Conservation (phyloP, 2,113 vertebrate genomes). For the Mesoclemmys tuberculata region DNA sequence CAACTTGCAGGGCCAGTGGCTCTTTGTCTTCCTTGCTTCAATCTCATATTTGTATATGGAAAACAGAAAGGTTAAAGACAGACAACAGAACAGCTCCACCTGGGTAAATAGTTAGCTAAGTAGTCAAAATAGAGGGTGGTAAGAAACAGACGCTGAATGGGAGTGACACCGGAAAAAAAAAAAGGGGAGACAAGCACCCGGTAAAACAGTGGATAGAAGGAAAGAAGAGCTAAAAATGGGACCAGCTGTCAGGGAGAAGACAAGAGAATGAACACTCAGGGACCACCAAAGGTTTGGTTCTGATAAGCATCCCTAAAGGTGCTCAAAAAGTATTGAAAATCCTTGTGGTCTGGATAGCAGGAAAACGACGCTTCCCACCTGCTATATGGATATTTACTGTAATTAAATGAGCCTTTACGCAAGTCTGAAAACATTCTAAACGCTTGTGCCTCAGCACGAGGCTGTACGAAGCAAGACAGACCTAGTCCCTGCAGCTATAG, state of each 20-base stretch:
- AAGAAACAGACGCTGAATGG: slow-evolving; percentile 52
- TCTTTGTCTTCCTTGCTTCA: background rate
- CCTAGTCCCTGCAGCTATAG: background rate
- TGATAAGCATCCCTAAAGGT: background rate
- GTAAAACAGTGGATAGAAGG: background rate
- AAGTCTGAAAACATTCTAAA: background rate
- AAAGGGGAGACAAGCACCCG: background rate
- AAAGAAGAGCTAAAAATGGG: background rate
- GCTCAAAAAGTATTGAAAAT: background rate
- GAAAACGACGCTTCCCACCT: background rate
- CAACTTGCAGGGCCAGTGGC: fast-evolving
- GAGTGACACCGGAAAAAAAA: background rate
- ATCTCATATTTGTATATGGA: slow-evolving; percentile 64
- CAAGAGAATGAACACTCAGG: background rate
- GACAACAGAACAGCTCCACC: slow-evolving; percentile 35
- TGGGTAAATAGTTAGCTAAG: slow-evolving; percentile 63
- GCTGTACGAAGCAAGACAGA: background rate
- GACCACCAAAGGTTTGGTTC: background rate
- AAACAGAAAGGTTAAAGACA: background rate
- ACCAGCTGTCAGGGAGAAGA: background rate
- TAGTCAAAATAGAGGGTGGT: slow-evolving; percentile 56
- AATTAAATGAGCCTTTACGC: background rate
- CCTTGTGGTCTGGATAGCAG: background rate
- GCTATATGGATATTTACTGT: background rate
- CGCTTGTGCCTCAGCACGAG: background rate